phyloP scores from a whole-genome alignment of 2,888 invertebrate genomes.

The Chymomyza caudatula region DNA sequence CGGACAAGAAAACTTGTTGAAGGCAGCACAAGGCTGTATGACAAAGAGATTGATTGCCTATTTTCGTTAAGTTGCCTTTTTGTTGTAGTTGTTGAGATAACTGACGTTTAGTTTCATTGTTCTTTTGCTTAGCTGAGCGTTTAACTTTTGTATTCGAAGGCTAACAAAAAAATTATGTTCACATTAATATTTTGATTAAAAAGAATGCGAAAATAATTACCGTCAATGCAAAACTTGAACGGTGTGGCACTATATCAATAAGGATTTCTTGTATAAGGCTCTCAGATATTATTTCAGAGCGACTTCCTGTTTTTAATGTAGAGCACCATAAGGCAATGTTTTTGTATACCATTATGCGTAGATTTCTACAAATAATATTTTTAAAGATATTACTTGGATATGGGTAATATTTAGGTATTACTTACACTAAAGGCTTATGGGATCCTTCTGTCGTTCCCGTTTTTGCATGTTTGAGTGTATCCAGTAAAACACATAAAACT shows the following conservation, averaged over 20 bases:
- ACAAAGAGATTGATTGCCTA: not conserved
- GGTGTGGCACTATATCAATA: slow-evolving; percentile 1
- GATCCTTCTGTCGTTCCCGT: not conserved
- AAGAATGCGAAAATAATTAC: slow-evolving; percentile 1
- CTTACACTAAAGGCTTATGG: slow-evolving; percentile 4
- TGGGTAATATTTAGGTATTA: not conserved
- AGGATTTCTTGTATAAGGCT: slow-evolving; percentile 20
- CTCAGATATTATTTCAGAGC: slow-evolving; percentile 27
- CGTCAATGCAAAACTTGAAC: not conserved
- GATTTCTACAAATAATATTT: slow-evolving; percentile 11
- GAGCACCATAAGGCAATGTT: slow-evolving; percentile 19
- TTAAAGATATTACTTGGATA: not conserved
- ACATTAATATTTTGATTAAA: too few species aligned
- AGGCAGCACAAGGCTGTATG: slow-evolving; percentile 17
- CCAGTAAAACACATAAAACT: slow-evolving; percentile 34
- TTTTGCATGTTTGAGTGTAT: slow-evolving; percentile 33
- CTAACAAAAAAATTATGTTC: not conserved
- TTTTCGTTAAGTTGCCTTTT: not conserved
- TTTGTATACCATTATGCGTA: slow-evolving; percentile 18
- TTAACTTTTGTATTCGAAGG: not conserved
- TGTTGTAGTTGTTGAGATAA: not conserved
- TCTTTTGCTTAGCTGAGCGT: not conserved
- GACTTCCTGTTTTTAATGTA: slow-evolving; percentile 25
- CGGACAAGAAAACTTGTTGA: slow-evolving; percentile 13
- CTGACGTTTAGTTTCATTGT: not conserved